These are phyloP conservation scores for Lampris incognitus DNA, from an alignment of 2,113 vertebrate genomes.

Conservation along the genomic window DNA sequence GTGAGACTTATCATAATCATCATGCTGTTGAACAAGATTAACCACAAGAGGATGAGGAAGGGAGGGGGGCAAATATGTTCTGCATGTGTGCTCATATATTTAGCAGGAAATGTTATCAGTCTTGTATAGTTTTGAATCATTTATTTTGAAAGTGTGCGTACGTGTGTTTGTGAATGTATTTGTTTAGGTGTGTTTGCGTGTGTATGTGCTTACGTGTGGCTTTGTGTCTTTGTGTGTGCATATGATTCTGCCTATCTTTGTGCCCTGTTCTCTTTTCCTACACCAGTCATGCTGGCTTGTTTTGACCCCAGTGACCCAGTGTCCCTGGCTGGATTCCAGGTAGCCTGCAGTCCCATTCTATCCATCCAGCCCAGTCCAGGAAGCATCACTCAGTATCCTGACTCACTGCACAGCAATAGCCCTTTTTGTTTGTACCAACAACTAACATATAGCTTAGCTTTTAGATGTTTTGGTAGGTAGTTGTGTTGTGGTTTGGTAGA, in stretches of 20 bases:
- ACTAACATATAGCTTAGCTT: conserved; percentile 30
- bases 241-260: conserved; percentile 7
- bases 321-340: conserved; percentile 66
- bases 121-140: conserved; percentile 46
- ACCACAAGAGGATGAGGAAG: conserved; percentile 46
- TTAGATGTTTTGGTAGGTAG: no score
- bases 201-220: conserved; percentile 4
- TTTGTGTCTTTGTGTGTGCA: conserved; percentile 5
- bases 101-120: conserved; percentile 50
- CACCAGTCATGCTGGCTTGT: conserved; percentile 54
- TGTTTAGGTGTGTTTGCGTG: conserved; percentile 16
- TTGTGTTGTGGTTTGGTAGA: no score
- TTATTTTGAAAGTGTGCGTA: conserved; percentile 44
- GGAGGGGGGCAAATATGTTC: conserved; percentile 56
- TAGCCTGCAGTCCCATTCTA: conserved; percentile 48
- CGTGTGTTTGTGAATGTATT: conserved; percentile 1
- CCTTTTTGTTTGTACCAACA: conserved; percentile 26
- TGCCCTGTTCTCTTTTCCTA: conserved; percentile 36
- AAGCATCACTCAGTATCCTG: conserved; percentile 43
- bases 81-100: conserved; percentile 56
- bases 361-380: conserved; percentile 30
- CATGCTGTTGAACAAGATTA: conserved; percentile 60
- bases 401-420: conserved; percentile 34
- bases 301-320: conserved; percentile 61
- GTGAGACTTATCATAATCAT: conserved; percentile 69